Evolutionary conservation across 1,140 invertebrate species (phyloP), one percentile per base, ranked within the genome.

Genomic region (Orchestia grillus): DNA sequence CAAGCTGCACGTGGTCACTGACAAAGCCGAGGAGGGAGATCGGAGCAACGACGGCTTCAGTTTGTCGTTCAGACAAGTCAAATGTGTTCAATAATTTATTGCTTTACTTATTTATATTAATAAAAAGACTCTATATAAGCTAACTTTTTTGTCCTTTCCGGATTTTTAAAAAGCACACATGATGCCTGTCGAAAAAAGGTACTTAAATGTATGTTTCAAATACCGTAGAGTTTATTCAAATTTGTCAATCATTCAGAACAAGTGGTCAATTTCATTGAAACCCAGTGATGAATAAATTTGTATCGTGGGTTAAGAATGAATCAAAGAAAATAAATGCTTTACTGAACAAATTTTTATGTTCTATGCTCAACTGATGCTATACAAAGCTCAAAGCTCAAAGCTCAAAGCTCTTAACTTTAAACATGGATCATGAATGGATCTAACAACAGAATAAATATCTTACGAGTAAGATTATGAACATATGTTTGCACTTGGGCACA

Each of bases 1-100:
- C 44, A 94, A 94, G 47, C 92, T 94, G 6, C 92, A 94, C 92
- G 92, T 94, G 43, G 92, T 94, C 44, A 94, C 92, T 40, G 92
- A 94, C 44, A 47, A 94, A n/a, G 40, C 43, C 6, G 92, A 94
- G 44, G 44, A 45, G 6, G 92, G 92, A 6, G 92, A 94, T n/a
- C 43, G 92, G 4, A 94, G 92, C 44, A 94, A 94, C 44, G 92
- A 94, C 40, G 92, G 92, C 43, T 94, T 94, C 44, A 94, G 40
- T 44, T 94, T 94, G 40, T 94, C 44, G 40, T 94, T 44, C 44
- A 42, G 92, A 45, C 92, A 94, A 94, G 92, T 94, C 92, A 45
- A 94, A 94, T 94, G 92, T 40, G 92, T 94, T 19, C 15, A 8
- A 40, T 94, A 94, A 94, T 94, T 94, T 94, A 94, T 94, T 44